Evolutionary conservation across 2,888 invertebrate species (phyloP), one percentile per base, ranked within the genome.

Genomic region (Stenolophus ochropezus): DNA sequence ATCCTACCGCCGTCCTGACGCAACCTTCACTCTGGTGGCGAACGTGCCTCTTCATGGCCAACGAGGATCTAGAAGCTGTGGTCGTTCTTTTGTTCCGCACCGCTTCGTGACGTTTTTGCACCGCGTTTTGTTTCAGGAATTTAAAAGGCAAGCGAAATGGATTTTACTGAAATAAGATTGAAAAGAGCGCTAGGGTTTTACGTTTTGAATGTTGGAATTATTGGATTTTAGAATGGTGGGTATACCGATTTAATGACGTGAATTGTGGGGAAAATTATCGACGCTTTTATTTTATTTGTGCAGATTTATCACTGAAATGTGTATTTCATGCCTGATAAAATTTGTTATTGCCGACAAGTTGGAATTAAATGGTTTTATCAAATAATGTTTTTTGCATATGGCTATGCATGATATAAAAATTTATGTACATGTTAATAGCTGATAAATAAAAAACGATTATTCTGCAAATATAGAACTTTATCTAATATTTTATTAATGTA

Each of bases 121-220:
- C 27, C 20, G 27, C 47, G 27, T 47, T 69, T 69, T 69, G 27
- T 69, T 69, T 69, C 27, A 42, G 69, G 69, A 33, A 69, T 69
- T 69, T 69, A 69, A 69, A 69, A 27, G 69, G 69, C 56, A 56
- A 69, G 65, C 33, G 69, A 69, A 69, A 69, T 69, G 69, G 69
- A 69, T 69, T 69, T 69, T n/a, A 16, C 33, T n/a, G 14, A 69
- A 69, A 65, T 33, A 69, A 69, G 47, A 69, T 8, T 5, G 47
- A 69, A 69, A 33, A 20, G 25, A 33, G 20, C 18, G 20, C 33
- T 6, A n/a, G 42, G 47, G 69, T 69, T 65, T 65, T 33, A 69
- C 69, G 47, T 65, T 65, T 65, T 27, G 69, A 20, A 20, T 69
- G 47, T 69, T 69, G 69, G 33, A 42, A 69, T 18, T 25, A 42